Conservation (phyloP, 2,113 vertebrate genomes). For the Strigops habroptila region DNA sequence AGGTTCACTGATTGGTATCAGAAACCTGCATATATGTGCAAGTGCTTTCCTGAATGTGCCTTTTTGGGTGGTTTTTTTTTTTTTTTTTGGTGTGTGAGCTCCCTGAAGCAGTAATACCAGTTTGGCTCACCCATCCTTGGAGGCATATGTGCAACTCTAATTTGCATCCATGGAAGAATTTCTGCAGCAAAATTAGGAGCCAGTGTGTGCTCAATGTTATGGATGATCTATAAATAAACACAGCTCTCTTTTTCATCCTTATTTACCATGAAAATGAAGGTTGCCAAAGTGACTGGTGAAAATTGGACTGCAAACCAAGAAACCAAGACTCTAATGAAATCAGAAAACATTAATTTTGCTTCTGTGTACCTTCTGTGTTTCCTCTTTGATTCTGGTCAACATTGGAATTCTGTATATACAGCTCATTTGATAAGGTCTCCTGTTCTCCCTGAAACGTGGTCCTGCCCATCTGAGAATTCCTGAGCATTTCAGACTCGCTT, state of each 20-base stretch:
- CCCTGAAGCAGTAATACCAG: not conserved
- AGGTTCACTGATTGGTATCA: not conserved
- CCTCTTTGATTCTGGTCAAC: not conserved
- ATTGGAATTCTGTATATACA: not conserved
- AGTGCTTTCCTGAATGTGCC: not conserved
- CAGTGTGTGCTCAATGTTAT: not conserved
- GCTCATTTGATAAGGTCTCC: not conserved
- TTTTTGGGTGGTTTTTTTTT: not conserved
- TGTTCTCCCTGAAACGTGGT: not conserved
- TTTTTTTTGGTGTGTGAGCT: not conserved
- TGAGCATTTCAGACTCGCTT: not conserved
- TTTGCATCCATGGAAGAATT: conserved; percentile 4
- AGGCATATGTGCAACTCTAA: conserved; percentile 2
- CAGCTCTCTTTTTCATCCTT: not conserved
- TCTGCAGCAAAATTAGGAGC: conserved; percentile 11
- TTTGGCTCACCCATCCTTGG: not conserved
- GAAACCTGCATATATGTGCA: not conserved
- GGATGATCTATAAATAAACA: conserved; percentile 12
- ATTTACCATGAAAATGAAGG: not conserved
- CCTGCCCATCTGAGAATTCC: not conserved
- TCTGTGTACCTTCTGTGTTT: not conserved
- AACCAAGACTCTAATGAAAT: not conserved
- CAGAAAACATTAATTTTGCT: not conserved
- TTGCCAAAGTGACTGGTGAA: not conserved
- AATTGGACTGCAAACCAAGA: not conserved